phyloP scores from a whole-genome alignment of 2,113 vertebrate genomes.

The Rhinoptilus africanus region DNA sequence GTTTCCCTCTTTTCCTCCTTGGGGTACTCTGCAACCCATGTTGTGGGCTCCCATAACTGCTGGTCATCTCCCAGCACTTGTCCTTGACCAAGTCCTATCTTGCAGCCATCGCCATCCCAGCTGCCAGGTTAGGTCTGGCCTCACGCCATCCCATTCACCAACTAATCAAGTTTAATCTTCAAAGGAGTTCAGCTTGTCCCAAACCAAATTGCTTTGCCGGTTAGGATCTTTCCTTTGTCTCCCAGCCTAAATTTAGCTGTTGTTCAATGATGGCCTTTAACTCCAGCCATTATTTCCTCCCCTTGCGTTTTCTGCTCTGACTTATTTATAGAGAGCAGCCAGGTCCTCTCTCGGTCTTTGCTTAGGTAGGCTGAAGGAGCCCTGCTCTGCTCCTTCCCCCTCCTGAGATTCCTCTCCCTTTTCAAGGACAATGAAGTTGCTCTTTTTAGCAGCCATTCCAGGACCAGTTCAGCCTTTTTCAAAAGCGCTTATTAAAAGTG shows the following conservation, averaged over 20 bases:
- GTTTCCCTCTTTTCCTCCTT: background rate
- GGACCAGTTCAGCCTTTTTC: background rate
- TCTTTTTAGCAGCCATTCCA: background rate
- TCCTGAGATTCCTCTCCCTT: background rate
- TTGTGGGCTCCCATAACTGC: background rate
- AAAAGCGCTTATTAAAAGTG: background rate
- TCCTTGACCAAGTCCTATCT: background rate
- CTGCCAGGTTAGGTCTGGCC: fast-evolving
- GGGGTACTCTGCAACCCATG: background rate
- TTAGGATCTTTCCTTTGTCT: background rate
- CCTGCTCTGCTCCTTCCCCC: background rate
- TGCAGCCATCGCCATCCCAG: background rate
- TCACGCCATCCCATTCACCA: background rate
- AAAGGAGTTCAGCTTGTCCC: background rate
- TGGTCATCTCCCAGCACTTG: background rate
- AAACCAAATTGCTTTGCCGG: background rate
- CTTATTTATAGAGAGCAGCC: background rate
- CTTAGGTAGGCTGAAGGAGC: background rate
- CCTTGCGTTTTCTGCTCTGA: background rate
- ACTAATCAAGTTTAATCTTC: background rate
- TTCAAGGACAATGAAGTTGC: background rate
- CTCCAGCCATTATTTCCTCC: background rate
- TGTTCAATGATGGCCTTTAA: slow-evolving; percentile 7
- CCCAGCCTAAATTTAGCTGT: background rate
- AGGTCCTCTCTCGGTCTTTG: background rate